Base-by-base conservation (phyloP, 2,113 vertebrate species). In the Otus sunia region DNA sequence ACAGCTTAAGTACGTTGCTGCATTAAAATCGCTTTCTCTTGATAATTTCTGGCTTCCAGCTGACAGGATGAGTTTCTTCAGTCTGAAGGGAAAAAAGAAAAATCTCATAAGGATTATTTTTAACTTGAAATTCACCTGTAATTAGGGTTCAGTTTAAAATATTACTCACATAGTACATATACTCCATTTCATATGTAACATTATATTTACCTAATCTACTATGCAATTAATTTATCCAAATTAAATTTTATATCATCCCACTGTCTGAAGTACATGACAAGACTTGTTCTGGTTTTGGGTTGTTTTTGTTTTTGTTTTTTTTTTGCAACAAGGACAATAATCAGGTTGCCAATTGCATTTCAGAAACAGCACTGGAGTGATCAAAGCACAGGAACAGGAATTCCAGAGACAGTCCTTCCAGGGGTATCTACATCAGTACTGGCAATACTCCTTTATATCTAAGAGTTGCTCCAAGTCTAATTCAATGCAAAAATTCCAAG, bases 11-110 rank as follows among this genome's bases (percentile, higher is more conserved):
- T 27, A 94, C 19, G 63, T 18, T 43, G 78, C 29, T 3, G 1
- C 86, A 93, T 97, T 98, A 99, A 98, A 99, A 99, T 98, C 99
- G 97, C 95, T 99, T 99, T 94, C 99, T 99, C 97, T 99, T 99
- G 97, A 99, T 99, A 96, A 99, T 99, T 98, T 99, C 99, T 95
- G 99, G 99, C 97, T 99, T 99, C 99, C 99, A 99, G 98, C 98
- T 99, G 98, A 99, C 95, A 21, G 99, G 99, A 96, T 99, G 99
- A 63, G 98, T 99, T 98, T 99, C 99, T 98, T 99, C 99, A 50
- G 99, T 99, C 99, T 99, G 83, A 83, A 98, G 56, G 82, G 55
- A 37, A 95, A 86, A 84, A 90, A 80, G 30, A 92, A 84, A 76
- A 81, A 34, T 41, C 11, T 37, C 3, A 0, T 89, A 58, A 95